These are phyloP conservation scores for Perodicticus potto DNA, from an alignment of 2,797 vertebrate species.

Conservation along the genomic window DNA sequence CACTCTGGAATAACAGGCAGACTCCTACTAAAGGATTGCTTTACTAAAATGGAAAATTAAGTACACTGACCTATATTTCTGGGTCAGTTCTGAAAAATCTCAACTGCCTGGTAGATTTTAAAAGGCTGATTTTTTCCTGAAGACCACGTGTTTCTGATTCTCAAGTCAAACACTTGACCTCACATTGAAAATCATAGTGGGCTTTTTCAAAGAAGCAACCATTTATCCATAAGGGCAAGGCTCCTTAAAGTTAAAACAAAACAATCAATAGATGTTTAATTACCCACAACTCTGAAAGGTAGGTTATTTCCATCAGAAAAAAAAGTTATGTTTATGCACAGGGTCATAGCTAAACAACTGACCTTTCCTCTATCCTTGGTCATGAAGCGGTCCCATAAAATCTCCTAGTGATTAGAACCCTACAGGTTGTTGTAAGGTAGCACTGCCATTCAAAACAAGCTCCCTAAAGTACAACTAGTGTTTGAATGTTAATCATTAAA, in stretches of 20 bases:
- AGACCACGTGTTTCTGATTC: neutral
- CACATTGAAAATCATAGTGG: neutral
- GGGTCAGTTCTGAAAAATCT: neutral
- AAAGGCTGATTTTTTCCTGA: neutral
- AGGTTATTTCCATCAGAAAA: neutral
- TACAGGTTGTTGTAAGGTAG: neutral
- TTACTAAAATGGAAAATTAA: neutral
- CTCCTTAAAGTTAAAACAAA: neutral
- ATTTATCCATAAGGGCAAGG: neutral
- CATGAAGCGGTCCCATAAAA: neutral
- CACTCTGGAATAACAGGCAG: neutral
- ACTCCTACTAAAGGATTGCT: neutral
- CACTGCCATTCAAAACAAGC: neutral
- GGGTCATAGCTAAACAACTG: neutral
- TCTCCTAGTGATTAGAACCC: neutral
- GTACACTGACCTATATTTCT: neutral
- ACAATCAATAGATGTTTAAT: neutral
- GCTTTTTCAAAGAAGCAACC: constrained; percentile 43
- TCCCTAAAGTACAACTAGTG: constrained; percentile 30
- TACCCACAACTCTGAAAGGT: neutral
- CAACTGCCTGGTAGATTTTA: neutral
- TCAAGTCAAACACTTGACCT: neutral
- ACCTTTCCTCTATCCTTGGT: neutral
- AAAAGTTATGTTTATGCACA: neutral
- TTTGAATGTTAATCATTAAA: constrained; percentile 34